Percentiles rank a stretch among this genome's conserved stretches.
Conservation (phyloP, 2,113 vertebrate species). For the Stercorarius parasiticus region DNA sequence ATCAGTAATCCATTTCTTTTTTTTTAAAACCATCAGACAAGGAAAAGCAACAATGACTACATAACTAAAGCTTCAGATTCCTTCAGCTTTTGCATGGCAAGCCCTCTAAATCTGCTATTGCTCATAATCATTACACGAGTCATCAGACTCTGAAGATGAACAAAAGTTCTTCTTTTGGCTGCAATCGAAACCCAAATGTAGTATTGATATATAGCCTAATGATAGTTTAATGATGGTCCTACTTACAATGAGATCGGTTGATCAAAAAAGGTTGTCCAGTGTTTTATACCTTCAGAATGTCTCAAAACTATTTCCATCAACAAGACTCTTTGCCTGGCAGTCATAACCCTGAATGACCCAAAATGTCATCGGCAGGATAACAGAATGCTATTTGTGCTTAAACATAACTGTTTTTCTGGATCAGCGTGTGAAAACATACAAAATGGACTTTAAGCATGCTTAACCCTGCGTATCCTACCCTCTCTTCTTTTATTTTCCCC, state of each 20-base stretch:
- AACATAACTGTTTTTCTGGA: neutral
- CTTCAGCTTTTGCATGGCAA: neutral
- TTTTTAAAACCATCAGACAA: neutral
- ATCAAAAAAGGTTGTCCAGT: neutral
- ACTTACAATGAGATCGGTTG: neutral
- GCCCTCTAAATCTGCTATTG: neutral
- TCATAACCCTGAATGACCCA: neutral
- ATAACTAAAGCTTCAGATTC: neutral
- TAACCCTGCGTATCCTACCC: rapidly evolving
- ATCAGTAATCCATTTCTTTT: neutral
- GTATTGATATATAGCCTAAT: neutral
- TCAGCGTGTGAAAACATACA: rapidly evolving
- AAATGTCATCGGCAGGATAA: neutral
- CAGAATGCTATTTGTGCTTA: neutral
- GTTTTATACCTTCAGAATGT: neutral
- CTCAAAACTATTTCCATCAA: neutral
- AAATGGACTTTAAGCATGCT: neutral
- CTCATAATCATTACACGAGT: neutral
- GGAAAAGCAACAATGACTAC: neutral
- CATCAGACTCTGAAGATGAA: neutral
- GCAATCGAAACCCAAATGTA: neutral
- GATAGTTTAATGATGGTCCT: neutral
- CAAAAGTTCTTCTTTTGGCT: neutral
- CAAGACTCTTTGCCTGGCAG: neutral
- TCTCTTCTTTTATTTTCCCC: neutral